These are phyloP conservation scores for Drosophila nigromelanica DNA, from an alignment of 1,140 invertebrate species.

Conservation along the genomic window DNA sequence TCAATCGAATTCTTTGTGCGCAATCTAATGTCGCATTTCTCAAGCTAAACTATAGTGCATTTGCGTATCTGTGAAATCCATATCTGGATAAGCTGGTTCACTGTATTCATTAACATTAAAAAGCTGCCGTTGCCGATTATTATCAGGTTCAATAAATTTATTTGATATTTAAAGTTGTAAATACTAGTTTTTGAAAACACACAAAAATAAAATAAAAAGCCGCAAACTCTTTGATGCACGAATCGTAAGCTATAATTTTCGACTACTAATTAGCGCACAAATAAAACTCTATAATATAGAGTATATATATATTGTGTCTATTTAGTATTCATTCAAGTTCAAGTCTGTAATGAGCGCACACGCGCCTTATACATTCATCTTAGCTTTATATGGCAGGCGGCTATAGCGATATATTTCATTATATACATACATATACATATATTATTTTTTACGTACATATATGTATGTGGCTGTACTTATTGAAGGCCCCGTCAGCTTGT, in stretches of 20 bases:
- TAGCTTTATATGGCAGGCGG: slow-evolving; percentile 11
- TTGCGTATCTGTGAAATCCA: background rate
- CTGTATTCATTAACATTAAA: slow-evolving; percentile 28
- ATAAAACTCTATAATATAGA: background rate
- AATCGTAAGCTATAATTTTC: background rate
- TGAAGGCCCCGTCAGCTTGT: slow-evolving; percentile 39
- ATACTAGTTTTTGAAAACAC: slow-evolving; percentile 4
- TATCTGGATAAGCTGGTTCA: slow-evolving; percentile 15
- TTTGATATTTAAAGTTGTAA: slow-evolving; percentile 5
- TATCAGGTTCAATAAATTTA: slow-evolving; percentile 15
- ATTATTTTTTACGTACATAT: slow-evolving; percentile 13
- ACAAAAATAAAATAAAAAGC: background rate
- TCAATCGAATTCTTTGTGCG: no score
- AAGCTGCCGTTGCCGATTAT: slow-evolving; percentile 18
- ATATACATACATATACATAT: background rate
- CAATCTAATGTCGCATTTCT: background rate
- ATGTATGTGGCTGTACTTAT: slow-evolving; percentile 6
- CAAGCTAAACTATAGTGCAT: background rate
- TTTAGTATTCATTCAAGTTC: slow-evolving; percentile 28
- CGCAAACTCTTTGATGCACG: no score
- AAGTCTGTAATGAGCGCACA: slow-evolving; percentile 17
- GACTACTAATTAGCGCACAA: slow-evolving; percentile 28
- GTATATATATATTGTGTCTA: background rate
- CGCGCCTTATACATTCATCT: slow-evolving; percentile 32
- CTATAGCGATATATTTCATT: background rate